These are phyloP conservation scores for Sanderia malayensis DNA, from an alignment of 30 jellyfish, hydroid and myxozoan species.

Conservation along the genomic window DNA sequence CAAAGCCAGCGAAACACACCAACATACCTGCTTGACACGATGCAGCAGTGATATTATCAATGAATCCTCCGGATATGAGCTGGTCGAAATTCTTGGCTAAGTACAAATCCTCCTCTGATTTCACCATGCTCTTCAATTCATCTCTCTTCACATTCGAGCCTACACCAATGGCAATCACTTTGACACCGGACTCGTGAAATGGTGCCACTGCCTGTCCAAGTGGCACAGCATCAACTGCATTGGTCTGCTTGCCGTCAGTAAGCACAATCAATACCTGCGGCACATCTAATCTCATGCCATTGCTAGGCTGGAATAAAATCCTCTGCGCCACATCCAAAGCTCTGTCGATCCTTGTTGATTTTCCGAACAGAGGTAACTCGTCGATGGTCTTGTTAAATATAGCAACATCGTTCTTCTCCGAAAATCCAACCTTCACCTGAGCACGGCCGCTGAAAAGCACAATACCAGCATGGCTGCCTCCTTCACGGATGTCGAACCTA, in stretches of 20 bases:
- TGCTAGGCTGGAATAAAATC: background rate
- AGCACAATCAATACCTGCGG: slow-evolving; percentile 40
- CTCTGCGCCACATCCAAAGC: slow-evolving; percentile 25
- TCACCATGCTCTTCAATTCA: slow-evolving; percentile 18
- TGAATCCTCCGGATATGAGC: slow-evolving; percentile 31
- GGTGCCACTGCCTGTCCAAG: slow-evolving; percentile 25
- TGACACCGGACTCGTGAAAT: slow-evolving; percentile 26
- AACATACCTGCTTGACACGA: slow-evolving; percentile 32
- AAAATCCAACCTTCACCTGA: background rate
- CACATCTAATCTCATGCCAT: slow-evolving; percentile 14
- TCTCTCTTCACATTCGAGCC: background rate
- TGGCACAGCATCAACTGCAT: slow-evolving; percentile 2
- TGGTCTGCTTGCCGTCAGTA: slow-evolving; percentile 48
- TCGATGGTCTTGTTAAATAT: slow-evolving; percentile 6
- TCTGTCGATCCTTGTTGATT: slow-evolving; percentile 15
- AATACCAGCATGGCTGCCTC: slow-evolving; percentile 26
- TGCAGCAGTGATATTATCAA: slow-evolving; percentile 22
- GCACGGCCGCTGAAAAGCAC: slow-evolving; percentile 26
- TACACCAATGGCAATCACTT: slow-evolving; percentile 33
- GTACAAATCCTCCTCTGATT: slow-evolving; percentile 19
- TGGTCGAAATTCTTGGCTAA: slow-evolving; percentile 52
- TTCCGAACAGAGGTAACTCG: slow-evolving; percentile 21
- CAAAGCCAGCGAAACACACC: no score
- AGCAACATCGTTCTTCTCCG: slow-evolving; percentile 15
- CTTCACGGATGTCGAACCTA: slow-evolving; percentile 5